These are phyloP conservation scores for Lagopus muta DNA, from an alignment of 2,113 vertebrate species.

Conservation along the genomic window DNA sequence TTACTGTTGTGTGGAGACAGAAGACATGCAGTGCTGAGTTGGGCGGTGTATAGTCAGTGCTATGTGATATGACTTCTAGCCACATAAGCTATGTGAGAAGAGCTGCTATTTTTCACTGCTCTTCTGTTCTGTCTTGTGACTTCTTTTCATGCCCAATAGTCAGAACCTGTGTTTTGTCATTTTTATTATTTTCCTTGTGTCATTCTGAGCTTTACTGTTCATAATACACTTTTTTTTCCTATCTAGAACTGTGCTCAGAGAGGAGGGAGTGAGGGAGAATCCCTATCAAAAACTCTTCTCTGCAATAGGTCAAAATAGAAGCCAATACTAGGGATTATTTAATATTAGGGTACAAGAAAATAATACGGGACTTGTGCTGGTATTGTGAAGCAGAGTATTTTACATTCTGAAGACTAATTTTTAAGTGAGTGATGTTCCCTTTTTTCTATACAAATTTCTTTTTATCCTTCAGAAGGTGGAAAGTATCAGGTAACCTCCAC, in stretches of 20 bases:
- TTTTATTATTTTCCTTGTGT: not conserved
- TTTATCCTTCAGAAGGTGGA: not conserved
- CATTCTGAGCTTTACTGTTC: not conserved
- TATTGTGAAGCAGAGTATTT: not conserved
- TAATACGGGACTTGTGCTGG: not conserved
- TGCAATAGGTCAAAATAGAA: not conserved
- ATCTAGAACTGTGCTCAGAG: not conserved
- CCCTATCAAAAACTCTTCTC: not conserved
- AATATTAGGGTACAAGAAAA: not conserved
- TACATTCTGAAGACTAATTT: not conserved
- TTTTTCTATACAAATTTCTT: not conserved
- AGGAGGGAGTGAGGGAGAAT: not conserved
- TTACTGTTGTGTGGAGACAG: not conserved
- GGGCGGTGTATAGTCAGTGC: rapidly evolving
- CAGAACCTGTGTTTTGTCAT: not conserved
- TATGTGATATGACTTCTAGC: not conserved
- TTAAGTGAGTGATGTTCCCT: not conserved
- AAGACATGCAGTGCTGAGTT: not conserved
- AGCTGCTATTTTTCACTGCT: not conserved
- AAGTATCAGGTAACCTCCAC: not conserved
- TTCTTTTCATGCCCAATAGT: not conserved
- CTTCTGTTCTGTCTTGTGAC: not conserved
- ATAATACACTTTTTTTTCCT: not conserved
- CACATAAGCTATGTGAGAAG: not conserved
- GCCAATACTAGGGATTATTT: slow-evolving; percentile 12